Percentiles rank a stretch among this genome's conserved stretches.
Conservation (phyloP, 2,113 vertebrate genomes). For the Lasiurus cinereus region DNA sequence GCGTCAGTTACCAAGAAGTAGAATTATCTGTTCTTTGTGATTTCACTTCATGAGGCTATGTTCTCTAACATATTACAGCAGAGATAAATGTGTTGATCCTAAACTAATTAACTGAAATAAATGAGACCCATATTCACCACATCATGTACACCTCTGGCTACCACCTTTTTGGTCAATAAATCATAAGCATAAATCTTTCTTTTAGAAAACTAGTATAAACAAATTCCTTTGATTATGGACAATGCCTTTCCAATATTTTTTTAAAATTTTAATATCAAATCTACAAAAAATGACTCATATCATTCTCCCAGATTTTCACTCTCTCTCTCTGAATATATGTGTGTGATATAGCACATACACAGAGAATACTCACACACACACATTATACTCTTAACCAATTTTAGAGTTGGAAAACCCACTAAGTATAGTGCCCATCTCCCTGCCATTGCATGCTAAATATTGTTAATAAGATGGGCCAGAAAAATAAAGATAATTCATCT, state of each 20-base stretch:
- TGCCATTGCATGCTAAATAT: not conserved
- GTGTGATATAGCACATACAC: too few relatives aligned
- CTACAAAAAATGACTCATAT: not conserved
- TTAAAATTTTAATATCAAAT: slow-evolving; percentile 22
- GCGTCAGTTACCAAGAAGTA: not conserved
- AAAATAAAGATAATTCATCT: not conserved
- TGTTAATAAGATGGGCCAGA: not conserved
- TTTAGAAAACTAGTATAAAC: not conserved
- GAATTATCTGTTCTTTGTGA: not conserved
- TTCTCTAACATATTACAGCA: not conserved
- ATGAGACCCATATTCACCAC: not conserved
- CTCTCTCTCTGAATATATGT: too few relatives aligned
- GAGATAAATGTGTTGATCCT: not conserved
- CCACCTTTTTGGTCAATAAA: not conserved
- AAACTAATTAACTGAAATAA: not conserved
- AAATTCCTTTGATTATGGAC: slow-evolving; percentile 10
- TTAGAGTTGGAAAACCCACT: not conserved
- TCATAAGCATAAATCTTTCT: slow-evolving; percentile 13
- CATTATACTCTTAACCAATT: not conserved
- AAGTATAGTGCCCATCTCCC: not conserved
- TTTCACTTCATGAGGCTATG: not conserved
- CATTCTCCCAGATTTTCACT: not conserved
- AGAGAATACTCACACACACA: too few relatives aligned
- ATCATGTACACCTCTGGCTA: not conserved
- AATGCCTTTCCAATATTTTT: slow-evolving; percentile 11